Percentiles rank a stretch among this genome's conserved stretches.
Conservation (phyloP, 2,797 vertebrate genomes). For the Acanthurus lineatus region DNA sequence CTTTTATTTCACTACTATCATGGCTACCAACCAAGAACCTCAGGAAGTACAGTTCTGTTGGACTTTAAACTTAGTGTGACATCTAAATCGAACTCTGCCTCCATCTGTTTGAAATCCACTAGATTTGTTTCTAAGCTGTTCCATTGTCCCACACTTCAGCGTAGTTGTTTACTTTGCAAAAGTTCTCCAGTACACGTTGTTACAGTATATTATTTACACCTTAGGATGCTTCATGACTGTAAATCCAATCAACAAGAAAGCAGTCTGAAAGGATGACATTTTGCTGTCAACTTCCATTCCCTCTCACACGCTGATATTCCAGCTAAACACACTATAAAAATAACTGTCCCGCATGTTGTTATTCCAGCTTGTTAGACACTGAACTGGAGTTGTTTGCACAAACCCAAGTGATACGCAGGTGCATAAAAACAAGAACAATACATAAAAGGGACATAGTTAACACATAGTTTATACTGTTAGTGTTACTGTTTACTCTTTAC, state of each 20-base stretch:
- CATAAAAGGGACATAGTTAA: background rate
- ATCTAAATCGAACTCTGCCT: slow-evolving; percentile 54
- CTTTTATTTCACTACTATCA: slow-evolving; percentile 71
- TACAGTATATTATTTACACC: slow-evolving; percentile 17
- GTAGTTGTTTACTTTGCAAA: slow-evolving; percentile 28
- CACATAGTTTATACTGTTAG: background rate
- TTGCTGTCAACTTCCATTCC: slow-evolving; percentile 28
- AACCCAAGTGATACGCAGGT: slow-evolving; percentile 5
- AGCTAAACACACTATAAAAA: slow-evolving; percentile 47
- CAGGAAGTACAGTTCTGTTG: slow-evolving; percentile 58
- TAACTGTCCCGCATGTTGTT: slow-evolving; percentile 35
- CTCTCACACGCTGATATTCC: slow-evolving; percentile 34
- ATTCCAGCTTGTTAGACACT: slow-evolving; percentile 44
- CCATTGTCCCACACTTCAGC: slow-evolving; percentile 23
- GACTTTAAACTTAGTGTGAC: slow-evolving; percentile 61
- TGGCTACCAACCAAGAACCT: slow-evolving; percentile 69
- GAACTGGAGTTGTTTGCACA: slow-evolving; percentile 25
- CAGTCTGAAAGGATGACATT: slow-evolving; percentile 39
- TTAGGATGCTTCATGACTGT: slow-evolving; percentile 25
- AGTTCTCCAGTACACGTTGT: slow-evolving; percentile 15
- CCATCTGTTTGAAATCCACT: slow-evolving; percentile 59
- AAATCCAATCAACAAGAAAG: slow-evolving; percentile 50
- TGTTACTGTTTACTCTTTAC: background rate
- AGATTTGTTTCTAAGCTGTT: slow-evolving; percentile 56
- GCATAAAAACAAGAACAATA: slow-evolving; percentile 1